A percentile compares a stretch with the other conserved stretches of the same genome.
Conservation (phyloP, 2,888 invertebrate genomes). For the Papilio demoleus region DNA sequence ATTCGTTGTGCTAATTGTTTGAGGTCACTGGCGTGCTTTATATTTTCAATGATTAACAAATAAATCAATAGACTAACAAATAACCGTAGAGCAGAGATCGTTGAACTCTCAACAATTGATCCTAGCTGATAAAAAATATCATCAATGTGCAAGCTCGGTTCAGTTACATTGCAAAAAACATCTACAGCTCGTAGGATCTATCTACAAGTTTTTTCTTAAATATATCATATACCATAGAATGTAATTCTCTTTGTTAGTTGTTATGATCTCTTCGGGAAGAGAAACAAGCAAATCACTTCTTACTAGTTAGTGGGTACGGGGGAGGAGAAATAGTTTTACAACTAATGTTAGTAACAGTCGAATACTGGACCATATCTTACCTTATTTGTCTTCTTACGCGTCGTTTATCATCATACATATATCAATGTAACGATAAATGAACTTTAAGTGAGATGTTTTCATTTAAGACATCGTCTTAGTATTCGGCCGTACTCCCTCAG, state of each 20-base stretch:
- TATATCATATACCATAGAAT: constrained; percentile 5
- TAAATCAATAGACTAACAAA: constrained; percentile 1
- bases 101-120: constrained; percentile 23
- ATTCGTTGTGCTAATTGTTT: not conserved
- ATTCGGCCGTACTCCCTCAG: too few relatives aligned
- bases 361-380: too few relatives aligned
- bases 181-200: not conserved
- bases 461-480: too few relatives aligned
- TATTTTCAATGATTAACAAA: not conserved
- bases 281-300: not conserved
- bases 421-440: too few relatives aligned
- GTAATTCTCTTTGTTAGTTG: constrained; percentile 19
- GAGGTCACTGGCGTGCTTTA: not conserved
- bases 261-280: not conserved
- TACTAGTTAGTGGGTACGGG: too few relatives aligned
- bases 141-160: constrained; percentile 23
- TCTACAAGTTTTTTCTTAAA: constrained; percentile 14
- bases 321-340: too few relatives aligned
- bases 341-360: too few relatives aligned
- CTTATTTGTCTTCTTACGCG: too few relatives aligned
- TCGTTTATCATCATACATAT: too few relatives aligned
- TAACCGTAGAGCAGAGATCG: constrained; percentile 4
- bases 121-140: constrained; percentile 16
- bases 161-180: constrained; percentile 19
- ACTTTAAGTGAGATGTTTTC: too few relatives aligned